Evolutionary conservation across 2,797 vertebrate genomes (phyloP).

Genomic region (Podarcis siculus): DNA sequence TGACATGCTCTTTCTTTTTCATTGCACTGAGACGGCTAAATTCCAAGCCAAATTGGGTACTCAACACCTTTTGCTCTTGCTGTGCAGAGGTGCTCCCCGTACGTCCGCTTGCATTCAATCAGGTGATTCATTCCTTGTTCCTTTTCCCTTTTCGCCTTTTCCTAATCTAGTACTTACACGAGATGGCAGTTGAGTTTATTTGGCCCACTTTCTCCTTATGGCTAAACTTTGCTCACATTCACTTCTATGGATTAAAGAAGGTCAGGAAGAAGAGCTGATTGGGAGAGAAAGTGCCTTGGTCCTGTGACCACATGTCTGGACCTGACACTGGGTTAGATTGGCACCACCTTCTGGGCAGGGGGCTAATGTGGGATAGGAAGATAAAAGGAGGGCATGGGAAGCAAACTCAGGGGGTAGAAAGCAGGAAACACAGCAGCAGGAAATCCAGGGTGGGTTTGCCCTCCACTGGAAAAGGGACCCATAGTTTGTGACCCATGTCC

Average conservation of each 20-base stretch:
- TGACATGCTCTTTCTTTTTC: background rate
- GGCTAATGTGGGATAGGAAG: background rate
- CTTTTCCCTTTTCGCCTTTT: background rate
- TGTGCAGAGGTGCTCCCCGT: background rate
- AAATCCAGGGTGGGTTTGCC: background rate
- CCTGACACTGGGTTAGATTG: background rate
- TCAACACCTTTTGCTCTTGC: background rate
- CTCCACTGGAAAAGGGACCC: background rate
- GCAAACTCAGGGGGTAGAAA: background rate
- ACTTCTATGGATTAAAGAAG: background rate
- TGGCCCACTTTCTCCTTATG: background rate
- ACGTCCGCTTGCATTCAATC: background rate
- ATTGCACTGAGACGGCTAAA: background rate
- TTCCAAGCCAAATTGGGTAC: rapidly evolving
- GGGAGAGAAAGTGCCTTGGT: background rate
- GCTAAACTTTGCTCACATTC: too few relatives aligned
- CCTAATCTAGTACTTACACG: background rate
- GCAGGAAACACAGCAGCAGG: background rate
- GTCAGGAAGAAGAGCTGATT: background rate
- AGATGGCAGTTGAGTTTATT: background rate
- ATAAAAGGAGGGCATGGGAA: background rate
- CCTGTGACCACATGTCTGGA: background rate
- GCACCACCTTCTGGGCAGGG: background rate
- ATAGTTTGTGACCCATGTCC: background rate
- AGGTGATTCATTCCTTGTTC: background rate